Evolutionary conservation across 2,113 vertebrate genomes (phyloP).

Genomic region (Brachyhypopomus occidentalis): DNA sequence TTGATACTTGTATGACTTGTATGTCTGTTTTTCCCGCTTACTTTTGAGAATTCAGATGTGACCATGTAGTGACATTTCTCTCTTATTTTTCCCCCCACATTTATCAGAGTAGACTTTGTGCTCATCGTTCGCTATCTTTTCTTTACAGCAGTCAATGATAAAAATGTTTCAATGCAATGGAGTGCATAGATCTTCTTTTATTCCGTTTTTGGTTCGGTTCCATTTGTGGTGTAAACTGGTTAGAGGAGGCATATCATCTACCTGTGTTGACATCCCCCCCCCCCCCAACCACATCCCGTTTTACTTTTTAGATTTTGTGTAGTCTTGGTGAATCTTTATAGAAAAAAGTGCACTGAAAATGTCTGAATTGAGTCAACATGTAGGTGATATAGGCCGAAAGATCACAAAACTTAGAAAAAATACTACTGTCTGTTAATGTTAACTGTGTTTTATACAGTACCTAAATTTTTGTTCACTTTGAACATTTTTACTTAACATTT

Average conservation of each 20-base stretch:
- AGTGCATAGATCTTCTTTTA: conserved; percentile 74
- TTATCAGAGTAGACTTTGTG: conserved; percentile 83
- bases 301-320: conserved; percentile 69
- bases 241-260: conserved; percentile 73
- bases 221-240: conserved; percentile 91
- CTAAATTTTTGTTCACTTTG: conserved; percentile 92
- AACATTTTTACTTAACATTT: conserved; percentile 99
- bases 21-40: conserved; percentile 52
- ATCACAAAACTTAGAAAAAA: conserved; percentile 79
- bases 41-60: conserved; percentile 61
- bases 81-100: conserved; percentile 70
- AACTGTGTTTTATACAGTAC: conserved; percentile 99
- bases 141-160: conserved; percentile 73
- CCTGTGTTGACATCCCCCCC: conserved; percentile 74
- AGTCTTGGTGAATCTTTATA: conserved; percentile 92
- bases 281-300: conserved; percentile 29
- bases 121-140: conserved; percentile 77
- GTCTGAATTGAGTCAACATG: conserved; percentile 90
- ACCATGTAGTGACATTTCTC: conserved; percentile 54
- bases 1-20: conserved; percentile 73
- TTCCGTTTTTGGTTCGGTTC: conserved; percentile 74
- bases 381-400: conserved; percentile 85
- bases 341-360: conserved; percentile 96
- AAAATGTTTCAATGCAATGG: conserved; percentile 84
- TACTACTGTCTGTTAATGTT: conserved; percentile 99